Percentiles rank a stretch among this genome's conserved stretches.
phyloP scores from a whole-genome alignment of 2,797 vertebrate species.

The Tolypeutes matacus region DNA sequence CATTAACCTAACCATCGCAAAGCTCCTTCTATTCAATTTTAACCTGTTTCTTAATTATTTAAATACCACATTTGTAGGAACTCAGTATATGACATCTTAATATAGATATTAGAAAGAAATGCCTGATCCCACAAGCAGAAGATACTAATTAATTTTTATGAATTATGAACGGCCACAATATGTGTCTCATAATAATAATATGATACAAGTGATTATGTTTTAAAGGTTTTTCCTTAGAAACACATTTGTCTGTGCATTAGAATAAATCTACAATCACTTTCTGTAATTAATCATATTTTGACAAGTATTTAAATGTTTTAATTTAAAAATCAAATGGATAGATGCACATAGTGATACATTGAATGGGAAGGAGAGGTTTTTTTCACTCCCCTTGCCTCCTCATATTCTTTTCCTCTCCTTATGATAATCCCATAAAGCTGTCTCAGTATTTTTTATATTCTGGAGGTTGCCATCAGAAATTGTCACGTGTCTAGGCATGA shows the following conservation, averaged over 20 bases:
- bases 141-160: neutral
- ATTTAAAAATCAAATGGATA: slow-evolving; percentile 1
- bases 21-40: neutral
- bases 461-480: neutral
- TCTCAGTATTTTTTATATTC: neutral
- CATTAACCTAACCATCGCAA: too few species aligned
- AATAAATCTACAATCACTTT: neutral
- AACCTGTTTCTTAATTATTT: slow-evolving; percentile 8
- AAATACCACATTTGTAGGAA: neutral
- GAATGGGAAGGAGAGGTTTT: neutral
- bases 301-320: neutral
- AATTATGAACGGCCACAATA: neutral
- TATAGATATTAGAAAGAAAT: neutral
- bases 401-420: neutral
- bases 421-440: neutral
- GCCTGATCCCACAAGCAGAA: neutral
- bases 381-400: accelerated
- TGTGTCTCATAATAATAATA: neutral
- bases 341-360: neutral
- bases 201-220: neutral
- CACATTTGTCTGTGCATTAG: neutral
- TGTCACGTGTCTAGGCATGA: neutral
- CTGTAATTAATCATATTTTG: neutral
- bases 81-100: neutral
- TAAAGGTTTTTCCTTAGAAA: neutral